These are phyloP conservation scores for Rhabdornis inornatus DNA, from an alignment of 2,113 vertebrate species.

Conservation along the genomic window DNA sequence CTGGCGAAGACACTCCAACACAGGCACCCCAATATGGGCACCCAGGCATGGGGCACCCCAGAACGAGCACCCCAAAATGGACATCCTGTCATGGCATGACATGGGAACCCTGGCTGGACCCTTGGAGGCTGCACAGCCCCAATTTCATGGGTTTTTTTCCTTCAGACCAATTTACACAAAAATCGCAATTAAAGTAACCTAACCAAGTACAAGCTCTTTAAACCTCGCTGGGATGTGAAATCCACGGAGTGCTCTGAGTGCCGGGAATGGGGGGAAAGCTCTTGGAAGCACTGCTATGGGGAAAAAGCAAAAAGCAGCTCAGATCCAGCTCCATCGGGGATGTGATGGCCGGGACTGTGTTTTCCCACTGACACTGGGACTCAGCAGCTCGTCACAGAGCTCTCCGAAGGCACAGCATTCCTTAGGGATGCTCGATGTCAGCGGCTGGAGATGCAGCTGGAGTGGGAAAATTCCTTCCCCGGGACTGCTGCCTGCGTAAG, in stretches of 20 bases:
- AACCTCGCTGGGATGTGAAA: accelerated
- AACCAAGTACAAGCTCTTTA: neutral
- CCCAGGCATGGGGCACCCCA: neutral
- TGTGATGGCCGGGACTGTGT: neutral
- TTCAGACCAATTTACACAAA: neutral
- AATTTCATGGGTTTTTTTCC: neutral
- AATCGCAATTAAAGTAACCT: accelerated
- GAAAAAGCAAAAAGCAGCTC: neutral
- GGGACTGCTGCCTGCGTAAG: neutral
- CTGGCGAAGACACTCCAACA: neutral
- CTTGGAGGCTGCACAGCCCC: neutral
- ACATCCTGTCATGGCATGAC: neutral
- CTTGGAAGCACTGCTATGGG: neutral
- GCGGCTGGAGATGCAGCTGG: neutral
- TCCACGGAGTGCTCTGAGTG: accelerated
- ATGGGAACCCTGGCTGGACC: neutral
- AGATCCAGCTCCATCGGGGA: neutral
- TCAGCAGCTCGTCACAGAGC: neutral
- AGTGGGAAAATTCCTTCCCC: neutral
- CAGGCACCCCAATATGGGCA: neutral
- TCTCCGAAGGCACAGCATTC: neutral
- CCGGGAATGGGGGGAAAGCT: neutral
- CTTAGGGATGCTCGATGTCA: neutral
- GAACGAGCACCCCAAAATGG: too few relatives aligned
- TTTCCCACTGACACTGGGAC: neutral